Evolutionary conservation across 2,797 vertebrate species (phyloP).

Genomic region (Botia almorhae): DNA sequence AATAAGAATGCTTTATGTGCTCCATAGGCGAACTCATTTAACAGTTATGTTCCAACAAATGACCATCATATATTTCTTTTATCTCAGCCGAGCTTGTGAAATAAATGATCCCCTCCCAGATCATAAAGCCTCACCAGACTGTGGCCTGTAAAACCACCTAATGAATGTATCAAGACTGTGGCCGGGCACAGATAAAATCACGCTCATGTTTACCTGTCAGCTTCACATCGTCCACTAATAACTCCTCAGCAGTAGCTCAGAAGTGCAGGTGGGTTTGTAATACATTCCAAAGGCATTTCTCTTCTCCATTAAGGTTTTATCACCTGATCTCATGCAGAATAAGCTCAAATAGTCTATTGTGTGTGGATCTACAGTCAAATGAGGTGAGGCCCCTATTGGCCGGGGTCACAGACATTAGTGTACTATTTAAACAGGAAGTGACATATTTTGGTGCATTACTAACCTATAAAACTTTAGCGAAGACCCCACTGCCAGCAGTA

Average conservation of each 20-base stretch:
- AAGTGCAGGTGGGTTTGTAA: background rate
- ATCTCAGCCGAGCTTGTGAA: conserved; percentile 51
- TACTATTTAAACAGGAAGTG: background rate
- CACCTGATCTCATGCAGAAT: background rate
- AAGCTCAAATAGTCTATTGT: background rate
- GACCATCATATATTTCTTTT: conserved; percentile 59
- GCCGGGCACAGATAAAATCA: conserved; percentile 33
- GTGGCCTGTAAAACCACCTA: conserved; percentile 63
- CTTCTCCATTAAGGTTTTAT: conserved; percentile 1
- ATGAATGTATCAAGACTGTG: conserved; percentile 61
- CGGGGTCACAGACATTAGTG: background rate
- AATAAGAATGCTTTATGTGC: conserved; percentile 54
- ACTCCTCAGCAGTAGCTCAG: background rate
- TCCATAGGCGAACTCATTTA: conserved; percentile 54
- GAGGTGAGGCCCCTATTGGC: background rate
- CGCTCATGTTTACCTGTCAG: conserved; percentile 27
- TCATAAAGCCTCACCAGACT: conserved; percentile 56
- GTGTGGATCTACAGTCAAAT: background rate
- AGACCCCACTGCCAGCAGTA: conserved; percentile 88
- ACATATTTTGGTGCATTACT: conserved; percentile 52
- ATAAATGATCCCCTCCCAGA: conserved; percentile 47
- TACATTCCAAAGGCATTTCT: background rate
- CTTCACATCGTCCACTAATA: background rate
- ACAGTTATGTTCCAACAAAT: conserved; percentile 54
- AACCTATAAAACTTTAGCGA: conserved; percentile 95